Percentiles rank a stretch among this genome's conserved stretches.
These are phyloP conservation scores for Oopsacas minuta DNA, from an alignment of 37 sponge, comb jelly and placozoan species.

Conservation along the genomic window DNA sequence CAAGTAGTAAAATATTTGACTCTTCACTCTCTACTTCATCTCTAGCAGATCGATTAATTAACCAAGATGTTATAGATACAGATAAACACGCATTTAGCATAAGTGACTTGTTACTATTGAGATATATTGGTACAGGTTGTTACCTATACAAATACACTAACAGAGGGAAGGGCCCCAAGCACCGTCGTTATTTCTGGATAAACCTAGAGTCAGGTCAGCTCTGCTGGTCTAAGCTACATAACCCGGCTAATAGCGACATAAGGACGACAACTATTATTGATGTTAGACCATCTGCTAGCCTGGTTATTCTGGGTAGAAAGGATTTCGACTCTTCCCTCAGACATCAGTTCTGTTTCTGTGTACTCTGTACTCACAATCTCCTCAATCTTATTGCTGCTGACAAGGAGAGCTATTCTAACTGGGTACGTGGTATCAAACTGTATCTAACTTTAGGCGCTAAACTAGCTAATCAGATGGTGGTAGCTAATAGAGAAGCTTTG, in stretches of 20 bases:
- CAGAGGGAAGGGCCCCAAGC: constrained; percentile 57
- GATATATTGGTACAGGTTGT: constrained; percentile 30
- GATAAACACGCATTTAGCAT: not conserved
- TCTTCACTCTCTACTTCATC: not conserved
- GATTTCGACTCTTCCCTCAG: constrained; percentile 65
- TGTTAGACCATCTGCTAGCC: constrained; percentile 52
- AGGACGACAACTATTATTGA: constrained; percentile 23
- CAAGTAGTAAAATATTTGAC: not conserved
- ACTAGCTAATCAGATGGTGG: not conserved
- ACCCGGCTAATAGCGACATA: constrained; percentile 24
- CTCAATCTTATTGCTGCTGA: not conserved
- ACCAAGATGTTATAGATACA: not conserved
- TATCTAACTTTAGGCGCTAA: not conserved
- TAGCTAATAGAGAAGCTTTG: not conserved
- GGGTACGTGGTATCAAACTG: not conserved
- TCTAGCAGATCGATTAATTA: not conserved
- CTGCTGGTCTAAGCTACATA: constrained; percentile 24
- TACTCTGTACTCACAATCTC: constrained; percentile 21
- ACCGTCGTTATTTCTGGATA: constrained; percentile 51
- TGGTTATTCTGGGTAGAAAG: constrained; percentile 36
- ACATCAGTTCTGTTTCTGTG: constrained; percentile 59
- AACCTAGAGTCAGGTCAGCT: constrained; percentile 25
- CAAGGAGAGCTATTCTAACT: not conserved
- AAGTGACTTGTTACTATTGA: not conserved
- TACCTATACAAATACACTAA: constrained; percentile 66